Evolutionary conservation across 2,888 invertebrate genomes (phyloP).

Genomic region (Leucozona laternaria): DNA sequence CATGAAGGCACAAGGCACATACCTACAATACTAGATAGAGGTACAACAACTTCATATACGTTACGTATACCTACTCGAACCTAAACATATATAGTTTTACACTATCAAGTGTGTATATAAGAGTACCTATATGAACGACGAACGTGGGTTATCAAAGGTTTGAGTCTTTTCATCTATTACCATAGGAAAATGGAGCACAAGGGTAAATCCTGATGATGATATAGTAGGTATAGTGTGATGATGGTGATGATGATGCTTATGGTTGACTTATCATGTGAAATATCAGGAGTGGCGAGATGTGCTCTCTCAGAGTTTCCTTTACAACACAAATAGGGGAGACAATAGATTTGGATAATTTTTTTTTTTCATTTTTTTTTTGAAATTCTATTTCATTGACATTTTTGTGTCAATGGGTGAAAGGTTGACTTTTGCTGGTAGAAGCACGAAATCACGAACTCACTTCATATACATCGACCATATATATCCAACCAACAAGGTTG

Average conservation of each 20-base stretch:
- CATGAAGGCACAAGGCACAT: background rate
- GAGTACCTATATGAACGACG: background rate
- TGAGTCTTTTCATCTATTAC: constrained; percentile 57
- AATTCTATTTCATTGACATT: constrained; percentile 48
- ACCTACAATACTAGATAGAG: background rate
- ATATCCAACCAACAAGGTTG: background rate
- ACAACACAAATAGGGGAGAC: constrained; percentile 1
- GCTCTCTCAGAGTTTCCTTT: constrained; percentile 24
- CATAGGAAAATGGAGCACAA: constrained; percentile 62
- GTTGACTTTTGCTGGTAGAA: constrained; percentile 28
- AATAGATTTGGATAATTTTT: constrained; percentile 27
- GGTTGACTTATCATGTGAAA: constrained; percentile 36
- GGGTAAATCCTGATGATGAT: constrained; percentile 48
- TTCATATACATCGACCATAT: constrained; percentile 13
- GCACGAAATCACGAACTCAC: constrained; percentile 65
- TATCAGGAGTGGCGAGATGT: constrained; percentile 30
- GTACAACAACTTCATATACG: background rate
- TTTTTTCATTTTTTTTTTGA: constrained; percentile 3
- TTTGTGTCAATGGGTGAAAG: constrained; percentile 68
- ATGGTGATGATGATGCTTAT: constrained; percentile 4
- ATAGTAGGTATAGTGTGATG: constrained; percentile 6
- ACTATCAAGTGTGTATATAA: constrained; percentile 32
- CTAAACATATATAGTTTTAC: constrained; percentile 17
- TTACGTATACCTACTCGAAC: background rate
- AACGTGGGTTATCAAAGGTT: constrained; percentile 63